Evolutionary conservation across 1,140 invertebrate species (phyloP), one percentile per base, ranked within the genome.

Genomic region (Protaetia brevitarsis): DNA sequence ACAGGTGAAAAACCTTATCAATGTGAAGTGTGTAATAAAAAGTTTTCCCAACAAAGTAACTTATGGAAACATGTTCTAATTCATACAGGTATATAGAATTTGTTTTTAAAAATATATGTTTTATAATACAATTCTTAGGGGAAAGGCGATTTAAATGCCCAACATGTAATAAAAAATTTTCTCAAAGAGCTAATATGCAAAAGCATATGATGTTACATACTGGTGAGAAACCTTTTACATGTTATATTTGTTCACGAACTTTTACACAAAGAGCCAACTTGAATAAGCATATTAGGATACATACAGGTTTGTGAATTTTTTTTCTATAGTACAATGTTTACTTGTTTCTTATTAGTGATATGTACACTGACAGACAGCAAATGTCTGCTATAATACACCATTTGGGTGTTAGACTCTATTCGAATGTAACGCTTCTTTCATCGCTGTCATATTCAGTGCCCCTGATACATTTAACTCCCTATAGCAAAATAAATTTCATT

Each of bases 181-280:
- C 29, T 21, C 29, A 31, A 34, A 36, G 29, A 36, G 31, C 59
- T 21, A 62, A 62, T 19, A 36, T 62, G 59, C 29, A 62, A 27
- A 62, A 36, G 37, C 62, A 64, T 31, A 45, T 64, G 37, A 51
- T 64, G 37, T 26, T 64, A 11, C 62, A 64, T 26, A 62, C 60
- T 26, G 62, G 37, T 10, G 36, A 64, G 16, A 64, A 64, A 30
- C 34, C 34, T 16, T 56, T 45, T 51, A 37, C 36, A 3, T 64
- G 62, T 30, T 28, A 64, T 28, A 51, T 64, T 2, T 64, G 62
- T 21, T 27, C 13, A 13, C 19, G 29, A 31, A 64, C 21, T 11
- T 64, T 45, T 31, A 29, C 36, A 10, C 62, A 31, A 26, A 64
- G 62, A 27, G 59, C 59, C 8, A 36, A 62, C 21, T 62, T 62